Evolutionary conservation across 2,797 vertebrate genomes (phyloP), one percentile per base, ranked within the genome.

Genomic region (Darevskia nairensis): DNA sequence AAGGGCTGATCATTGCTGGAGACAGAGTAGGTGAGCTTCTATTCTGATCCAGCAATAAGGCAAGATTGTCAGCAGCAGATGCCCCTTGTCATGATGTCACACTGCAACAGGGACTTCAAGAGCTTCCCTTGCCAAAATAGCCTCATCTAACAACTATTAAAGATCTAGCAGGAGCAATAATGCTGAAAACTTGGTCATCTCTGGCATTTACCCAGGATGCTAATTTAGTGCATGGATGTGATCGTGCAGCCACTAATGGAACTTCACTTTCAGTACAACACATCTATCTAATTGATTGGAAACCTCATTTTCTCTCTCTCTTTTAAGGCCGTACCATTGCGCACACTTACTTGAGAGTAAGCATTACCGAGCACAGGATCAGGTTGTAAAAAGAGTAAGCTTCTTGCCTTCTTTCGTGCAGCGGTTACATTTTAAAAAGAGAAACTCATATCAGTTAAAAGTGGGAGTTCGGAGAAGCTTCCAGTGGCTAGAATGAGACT

Each of bases 81-180:
- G 41, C 21, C 35, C 44, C 23, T 86, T 46, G 19, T 68, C 64
- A 17, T 86, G 85, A 68, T 50, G n/a, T 69, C 23, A 68, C 29
- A 68, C 2, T 66, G 6, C 75, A 46, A 71, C 74, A 78, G 74
- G 10, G 61, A 50, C 19, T 64, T 41, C 23, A 75, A 39, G 17
- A 85, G 55, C 27, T n/a, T 77, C 41, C 23, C 44, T 61, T 84
- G 83, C 61, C 55, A 50, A 68, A n/a, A 86, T 78, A 21, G n/a
- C 0, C 10, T 68, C 23, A 50, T 32, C 59, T 44, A 79, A 39
- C 41, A 79, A 50, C 75, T 64, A n/a, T 85, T 77, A 79, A 68
- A 86, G 29, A 66, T 61, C 29, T 64, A 85, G 74, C 59, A 46
- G 74, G 27, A 66, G 29, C 39, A 85, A 29, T n/a, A 77, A 68